phyloP scores from a whole-genome alignment of 1,140 invertebrate genomes.

The Zelostemma sp. region DNA sequence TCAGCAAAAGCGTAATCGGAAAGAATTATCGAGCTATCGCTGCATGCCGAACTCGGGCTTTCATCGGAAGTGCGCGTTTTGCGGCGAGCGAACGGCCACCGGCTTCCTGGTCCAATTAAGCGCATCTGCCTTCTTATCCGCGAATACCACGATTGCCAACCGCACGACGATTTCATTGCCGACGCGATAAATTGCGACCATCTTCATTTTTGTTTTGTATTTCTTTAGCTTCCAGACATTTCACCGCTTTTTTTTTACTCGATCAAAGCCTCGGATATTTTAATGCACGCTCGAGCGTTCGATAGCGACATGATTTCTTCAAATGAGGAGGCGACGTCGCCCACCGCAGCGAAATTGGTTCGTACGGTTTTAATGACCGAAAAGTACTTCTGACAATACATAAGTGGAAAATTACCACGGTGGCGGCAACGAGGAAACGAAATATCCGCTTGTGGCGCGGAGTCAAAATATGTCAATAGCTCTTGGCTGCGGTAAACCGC shows the following conservation, averaged over 20 bases:
- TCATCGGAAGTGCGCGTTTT: conserved; percentile 33
- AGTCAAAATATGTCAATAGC: conserved; percentile 68
- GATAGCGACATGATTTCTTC: not conserved
- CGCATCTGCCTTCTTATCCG: conserved; percentile 41
- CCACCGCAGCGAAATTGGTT: conserved; percentile 26
- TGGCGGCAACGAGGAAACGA: conserved; percentile 9
- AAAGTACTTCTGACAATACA: conserved; percentile 16
- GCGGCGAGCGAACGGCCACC: conserved; percentile 43
- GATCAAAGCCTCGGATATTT: too few relatives aligned
- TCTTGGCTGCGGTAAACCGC: conserved; percentile 63
- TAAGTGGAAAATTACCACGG: conserved; percentile 21
- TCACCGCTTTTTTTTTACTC: too few relatives aligned
- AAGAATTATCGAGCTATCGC: conserved; percentile 54
- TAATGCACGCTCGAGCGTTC: too few relatives aligned
- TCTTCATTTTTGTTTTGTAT: not conserved
- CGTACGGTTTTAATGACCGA: conserved; percentile 20
- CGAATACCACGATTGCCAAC: conserved; percentile 6
- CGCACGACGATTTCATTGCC: conserved; percentile 13
- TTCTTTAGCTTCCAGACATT: conserved; percentile 5
- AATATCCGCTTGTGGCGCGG: conserved; percentile 22
- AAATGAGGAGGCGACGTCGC: conserved; percentile 5
- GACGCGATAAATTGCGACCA: conserved; percentile 2
- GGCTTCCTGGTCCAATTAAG: conserved; percentile 52
- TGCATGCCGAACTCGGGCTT: conserved; percentile 12
- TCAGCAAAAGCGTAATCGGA: conserved; percentile 14